Evolutionary conservation across 2,797 vertebrate species (phyloP), one percentile per base, ranked within the genome.

Genomic region (Cyprinella venusta): DNA sequence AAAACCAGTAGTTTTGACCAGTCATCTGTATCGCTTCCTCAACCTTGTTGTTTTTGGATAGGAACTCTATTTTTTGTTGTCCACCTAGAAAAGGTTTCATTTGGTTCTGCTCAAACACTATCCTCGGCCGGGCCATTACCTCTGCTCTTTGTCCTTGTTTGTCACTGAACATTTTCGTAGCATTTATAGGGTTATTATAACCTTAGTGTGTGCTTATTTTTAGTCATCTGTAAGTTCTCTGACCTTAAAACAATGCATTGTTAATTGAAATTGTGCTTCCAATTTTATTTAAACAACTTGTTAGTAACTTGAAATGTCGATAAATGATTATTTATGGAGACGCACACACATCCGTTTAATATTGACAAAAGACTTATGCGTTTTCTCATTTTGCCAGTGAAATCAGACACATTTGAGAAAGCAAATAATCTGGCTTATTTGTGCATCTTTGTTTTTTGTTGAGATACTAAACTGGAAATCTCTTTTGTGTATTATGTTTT

Each of bases 121-220:
- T 56, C 5, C 15, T 40, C 6, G 5, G 36, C 72, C 19, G 3
- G 59, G 26, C 24, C 38, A 3, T 76, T 68, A 59, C 63, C 50
- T 82, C 48, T 54, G 33, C 42, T 50, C 38, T 72, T 4, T 79
- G 36, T 52, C 18, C 13, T 70, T 74, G 40, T 50, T 59, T 82
- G 68, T 90, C 86, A 84, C 82, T 86, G 82, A 91, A 87, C 38
- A 12, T 21, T 56, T 77, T 76, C 18, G 24, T 65, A 76, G 61
- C 61, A 61, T 70, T 63, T 74, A 38, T 64, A 70, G n/a, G 26
- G 67, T 71, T 24, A 16, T 76, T 76, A 19, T 68, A 79, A 61
- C 33, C 81, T 70, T 40, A 38, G 6, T 42, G 33, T 15, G 24
- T 72, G 67, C 72, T 84, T 76, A 79, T 74, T 77, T 76, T 81